These are phyloP conservation scores for Coelogynopora nodosa DNA, from an alignment of 2,888 invertebrate species.

Conservation along the genomic window DNA sequence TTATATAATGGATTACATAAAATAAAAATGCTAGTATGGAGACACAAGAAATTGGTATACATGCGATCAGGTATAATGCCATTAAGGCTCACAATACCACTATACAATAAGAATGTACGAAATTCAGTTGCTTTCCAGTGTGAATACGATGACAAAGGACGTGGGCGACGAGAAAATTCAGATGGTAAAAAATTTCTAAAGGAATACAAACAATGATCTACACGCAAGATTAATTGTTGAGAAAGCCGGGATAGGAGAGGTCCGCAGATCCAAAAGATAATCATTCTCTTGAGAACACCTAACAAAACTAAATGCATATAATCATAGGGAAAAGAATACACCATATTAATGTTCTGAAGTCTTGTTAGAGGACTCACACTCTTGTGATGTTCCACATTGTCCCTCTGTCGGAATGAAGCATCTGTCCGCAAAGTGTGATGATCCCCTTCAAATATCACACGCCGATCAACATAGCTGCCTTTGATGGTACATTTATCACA, in stretches of 20 bases:
- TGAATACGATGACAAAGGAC: not conserved
- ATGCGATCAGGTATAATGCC: not conserved
- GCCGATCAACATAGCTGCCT: not conserved
- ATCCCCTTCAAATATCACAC: not conserved
- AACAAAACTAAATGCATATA: conserved; percentile 14
- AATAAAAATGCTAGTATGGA: conserved; percentile 13
- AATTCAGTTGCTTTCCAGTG: conserved; percentile 18
- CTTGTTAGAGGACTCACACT: not conserved
- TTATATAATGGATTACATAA: conserved; percentile 8
- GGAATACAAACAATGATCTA: not conserved
- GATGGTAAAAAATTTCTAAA: not conserved
- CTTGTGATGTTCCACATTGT: not conserved
- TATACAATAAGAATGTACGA: conserved; percentile 7
- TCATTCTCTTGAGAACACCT: conserved; percentile 18
- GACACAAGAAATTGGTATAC: conserved; percentile 5
- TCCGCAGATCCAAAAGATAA: conserved; percentile 5
- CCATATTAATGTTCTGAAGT: not conserved
- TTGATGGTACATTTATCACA: conserved; percentile 20
- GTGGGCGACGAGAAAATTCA: conserved; percentile 4
- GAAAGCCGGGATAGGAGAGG: not conserved
- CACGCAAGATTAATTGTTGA: not conserved
- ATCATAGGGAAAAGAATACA: not conserved
- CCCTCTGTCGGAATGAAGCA: not conserved
- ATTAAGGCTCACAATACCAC: not conserved
- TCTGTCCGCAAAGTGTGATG: not conserved